Percentiles rank a stretch among this genome's conserved stretches.
Conservation (phyloP, 2,888 invertebrate species). For the Lasioglossum zephyrum region DNA sequence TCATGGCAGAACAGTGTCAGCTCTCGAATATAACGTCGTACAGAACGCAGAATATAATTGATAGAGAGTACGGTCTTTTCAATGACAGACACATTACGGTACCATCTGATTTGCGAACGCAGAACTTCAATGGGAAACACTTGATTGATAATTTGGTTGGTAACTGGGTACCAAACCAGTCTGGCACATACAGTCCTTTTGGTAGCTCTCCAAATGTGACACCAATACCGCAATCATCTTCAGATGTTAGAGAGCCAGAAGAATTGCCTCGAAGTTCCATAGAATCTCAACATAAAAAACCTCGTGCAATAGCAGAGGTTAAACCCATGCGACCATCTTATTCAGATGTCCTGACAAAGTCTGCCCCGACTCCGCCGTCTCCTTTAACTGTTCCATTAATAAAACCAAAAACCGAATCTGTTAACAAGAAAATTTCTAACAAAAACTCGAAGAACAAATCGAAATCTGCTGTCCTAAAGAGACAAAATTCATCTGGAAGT, state of each 20-base stretch:
- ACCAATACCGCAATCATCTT: constrained; percentile 74
- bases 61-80: constrained; percentile 83
- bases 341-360: constrained; percentile 93
- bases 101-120: constrained; percentile 70
- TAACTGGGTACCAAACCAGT: constrained; percentile 90
- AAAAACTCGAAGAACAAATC: constrained; percentile 82
- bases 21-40: constrained; percentile 76
- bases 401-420: constrained; percentile 82
- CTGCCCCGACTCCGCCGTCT: constrained; percentile 83
- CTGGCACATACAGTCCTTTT: constrained; percentile 91
- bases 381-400: constrained; percentile 76
- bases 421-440: constrained; percentile 83
- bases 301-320: constrained; percentile 92
- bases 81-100: constrained; percentile 76
- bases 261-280: constrained; percentile 74
- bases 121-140: constrained; percentile 83
- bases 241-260: constrained; percentile 73
- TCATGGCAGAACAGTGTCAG: constrained; percentile 81
- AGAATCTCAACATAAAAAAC: constrained; percentile 85
- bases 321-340: constrained; percentile 95
- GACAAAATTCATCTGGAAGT: constrained; percentile 86
- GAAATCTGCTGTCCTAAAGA: constrained; percentile 84
- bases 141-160: constrained; percentile 90
- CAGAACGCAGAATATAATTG: constrained; percentile 75
- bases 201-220: constrained; percentile 85